Conservation (phyloP, 2,888 invertebrate genomes). For the Ceriagrion tenellum region DNA sequence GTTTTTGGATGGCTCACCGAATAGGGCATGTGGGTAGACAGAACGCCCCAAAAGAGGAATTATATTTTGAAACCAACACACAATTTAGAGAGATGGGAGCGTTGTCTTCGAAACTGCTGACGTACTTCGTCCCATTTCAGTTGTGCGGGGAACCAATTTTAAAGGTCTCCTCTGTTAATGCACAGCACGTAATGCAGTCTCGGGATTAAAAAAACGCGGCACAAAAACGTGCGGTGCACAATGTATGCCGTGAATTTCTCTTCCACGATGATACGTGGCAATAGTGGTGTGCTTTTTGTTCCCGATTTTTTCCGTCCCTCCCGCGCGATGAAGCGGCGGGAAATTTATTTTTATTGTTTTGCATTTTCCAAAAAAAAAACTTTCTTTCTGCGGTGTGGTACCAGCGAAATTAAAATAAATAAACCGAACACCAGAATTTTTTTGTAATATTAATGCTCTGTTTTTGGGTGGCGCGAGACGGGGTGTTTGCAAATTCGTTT, state of each 20-base stretch:
- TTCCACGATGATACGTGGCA: not conserved
- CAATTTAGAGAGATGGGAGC: not conserved
- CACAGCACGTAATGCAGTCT: conserved; percentile 14
- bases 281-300: not conserved
- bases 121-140: not conserved
- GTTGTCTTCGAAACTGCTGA: not conserved
- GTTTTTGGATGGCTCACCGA: not conserved
- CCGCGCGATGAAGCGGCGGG: not conserved
- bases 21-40: not conserved
- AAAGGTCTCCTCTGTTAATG: not conserved
- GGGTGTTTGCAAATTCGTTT: conserved; percentile 16
- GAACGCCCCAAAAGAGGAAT: not conserved
- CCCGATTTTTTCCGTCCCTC: not conserved
- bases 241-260: not conserved
- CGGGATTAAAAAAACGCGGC: not conserved
- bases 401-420: not conserved
- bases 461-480: conserved; percentile 1
- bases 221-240: not conserved
- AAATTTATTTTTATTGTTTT: not conserved
- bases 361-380: not conserved
- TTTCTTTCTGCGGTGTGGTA: not conserved
- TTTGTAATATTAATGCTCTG: conserved; percentile 10
- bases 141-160: not conserved
- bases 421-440: not conserved
- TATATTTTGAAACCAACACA: not conserved